phyloP scores from a whole-genome alignment of 2,888 invertebrate genomes.

The Polyommatus iphigenia region DNA sequence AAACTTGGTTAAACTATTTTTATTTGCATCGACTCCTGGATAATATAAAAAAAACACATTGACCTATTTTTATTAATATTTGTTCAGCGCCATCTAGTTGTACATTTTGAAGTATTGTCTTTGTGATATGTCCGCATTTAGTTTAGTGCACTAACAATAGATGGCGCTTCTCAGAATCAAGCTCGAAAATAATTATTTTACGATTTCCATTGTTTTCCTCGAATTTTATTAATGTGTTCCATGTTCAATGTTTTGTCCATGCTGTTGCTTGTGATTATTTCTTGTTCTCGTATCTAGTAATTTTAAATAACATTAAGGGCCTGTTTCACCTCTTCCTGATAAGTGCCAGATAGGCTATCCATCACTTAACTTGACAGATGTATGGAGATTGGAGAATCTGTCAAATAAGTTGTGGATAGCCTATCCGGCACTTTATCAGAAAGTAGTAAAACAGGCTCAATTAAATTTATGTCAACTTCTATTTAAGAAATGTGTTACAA shows the following conservation, averaged over 20 bases:
- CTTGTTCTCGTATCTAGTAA: background rate
- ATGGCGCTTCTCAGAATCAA: background rate
- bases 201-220: background rate
- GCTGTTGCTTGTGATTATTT: background rate
- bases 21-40: background rate
- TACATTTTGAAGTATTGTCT: background rate
- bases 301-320: too few relatives aligned
- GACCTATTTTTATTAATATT: background rate
- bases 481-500: too few relatives aligned
- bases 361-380: too few relatives aligned
- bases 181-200: background rate
- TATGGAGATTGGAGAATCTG: too few relatives aligned
- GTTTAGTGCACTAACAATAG: background rate
- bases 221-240: background rate
- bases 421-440: too few relatives aligned
- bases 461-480: too few relatives aligned
- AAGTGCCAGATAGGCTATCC: too few relatives aligned
- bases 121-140: background rate
- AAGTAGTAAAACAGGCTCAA: too few relatives aligned
- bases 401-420: too few relatives aligned
- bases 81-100: conserved; percentile 22
- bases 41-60: background rate
- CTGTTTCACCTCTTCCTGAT: too few relatives aligned
- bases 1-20: background rate
- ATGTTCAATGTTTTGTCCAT: background rate